These are phyloP conservation scores for Euwallacea fornicatus DNA, from an alignment of 1,140 invertebrate genomes.

Conservation along the genomic window DNA sequence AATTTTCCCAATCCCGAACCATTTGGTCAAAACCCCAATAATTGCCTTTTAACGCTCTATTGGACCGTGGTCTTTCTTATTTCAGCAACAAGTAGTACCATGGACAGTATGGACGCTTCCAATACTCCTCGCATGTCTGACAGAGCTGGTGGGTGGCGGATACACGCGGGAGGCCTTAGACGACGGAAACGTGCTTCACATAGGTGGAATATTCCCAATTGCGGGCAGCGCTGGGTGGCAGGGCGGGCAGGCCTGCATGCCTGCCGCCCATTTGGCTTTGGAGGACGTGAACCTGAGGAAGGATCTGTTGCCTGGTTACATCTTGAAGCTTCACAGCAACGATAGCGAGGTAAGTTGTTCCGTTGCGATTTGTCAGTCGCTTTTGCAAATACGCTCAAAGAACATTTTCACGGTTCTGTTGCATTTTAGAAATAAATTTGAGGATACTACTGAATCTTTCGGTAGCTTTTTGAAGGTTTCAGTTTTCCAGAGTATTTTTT, in stretches of 20 bases:
- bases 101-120: conserved; percentile 48
- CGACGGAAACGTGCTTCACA: conserved; percentile 81
- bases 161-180: conserved; percentile 40
- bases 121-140: conserved; percentile 37
- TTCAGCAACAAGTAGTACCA: conserved; percentile 50
- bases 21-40: too few relatives aligned
- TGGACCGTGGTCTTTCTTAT: conserved; percentile 37
- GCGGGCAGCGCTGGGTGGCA: conserved; percentile 93
- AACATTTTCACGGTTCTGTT: too few relatives aligned
- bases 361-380: conserved; percentile 34
- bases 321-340: conserved; percentile 89
- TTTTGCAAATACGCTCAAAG: not conserved
- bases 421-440: too few relatives aligned
- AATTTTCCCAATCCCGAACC: too few relatives aligned
- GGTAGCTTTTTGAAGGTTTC: too few relatives aligned
- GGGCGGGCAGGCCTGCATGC: conserved; percentile 91
- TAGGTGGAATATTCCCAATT: conserved; percentile 98
- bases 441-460: too few relatives aligned
- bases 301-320: conserved; percentile 90
- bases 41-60: too few relatives aligned
- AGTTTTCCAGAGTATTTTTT: too few relatives aligned
- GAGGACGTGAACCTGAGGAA: conserved; percentile 91
- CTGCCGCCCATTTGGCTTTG: conserved; percentile 92
- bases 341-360: conserved; percentile 89
- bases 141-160: conserved; percentile 34